Percentiles rank a stretch among this genome's conserved stretches.
Conservation (phyloP, 1,140 invertebrate genomes). For the Conus ventricosus region DNA sequence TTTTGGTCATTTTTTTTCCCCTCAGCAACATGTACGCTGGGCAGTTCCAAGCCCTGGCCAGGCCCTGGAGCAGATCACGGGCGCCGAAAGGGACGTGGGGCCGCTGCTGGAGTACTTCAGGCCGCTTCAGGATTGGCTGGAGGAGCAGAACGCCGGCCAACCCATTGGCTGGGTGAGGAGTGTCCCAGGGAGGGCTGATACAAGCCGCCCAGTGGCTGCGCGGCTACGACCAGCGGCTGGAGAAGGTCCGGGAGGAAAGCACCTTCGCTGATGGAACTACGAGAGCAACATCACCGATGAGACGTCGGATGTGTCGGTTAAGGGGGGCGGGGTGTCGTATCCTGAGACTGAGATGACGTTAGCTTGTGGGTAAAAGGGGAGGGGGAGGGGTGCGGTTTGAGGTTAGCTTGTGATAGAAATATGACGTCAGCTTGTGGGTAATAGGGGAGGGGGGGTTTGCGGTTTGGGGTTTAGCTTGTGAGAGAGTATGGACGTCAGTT, state of each 20-base stretch:
- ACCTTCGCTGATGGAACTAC: conserved; percentile 54
- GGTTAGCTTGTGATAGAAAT: too few species aligned
- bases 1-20: too few species aligned
- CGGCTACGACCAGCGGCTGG: conserved; percentile 45
- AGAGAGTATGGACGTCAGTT: too few species aligned
- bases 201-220: conserved; percentile 47
- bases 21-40: conserved; percentile 86
- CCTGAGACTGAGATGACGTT: neutral
- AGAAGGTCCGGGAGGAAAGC: conserved; percentile 24
- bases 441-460: too few species aligned
- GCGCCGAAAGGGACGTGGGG: conserved; percentile 83
- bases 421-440: too few species aligned
- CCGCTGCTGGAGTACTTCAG: conserved; percentile 77
- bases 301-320: conserved; percentile 54
- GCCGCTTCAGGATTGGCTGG: conserved; percentile 83
- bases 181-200: conserved; percentile 35
- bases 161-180: conserved; percentile 34
- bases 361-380: too few species aligned
- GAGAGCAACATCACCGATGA: conserved; percentile 62
- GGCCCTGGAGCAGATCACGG: conserved; percentile 87
- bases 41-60: conserved; percentile 88
- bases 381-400: too few species aligned
- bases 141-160: conserved; percentile 64
- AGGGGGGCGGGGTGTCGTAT: conserved; percentile 68
- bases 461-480: too few species aligned